Base-by-base conservation (phyloP, 1,140 invertebrate species). In the Phocides pigmalion region DNA sequence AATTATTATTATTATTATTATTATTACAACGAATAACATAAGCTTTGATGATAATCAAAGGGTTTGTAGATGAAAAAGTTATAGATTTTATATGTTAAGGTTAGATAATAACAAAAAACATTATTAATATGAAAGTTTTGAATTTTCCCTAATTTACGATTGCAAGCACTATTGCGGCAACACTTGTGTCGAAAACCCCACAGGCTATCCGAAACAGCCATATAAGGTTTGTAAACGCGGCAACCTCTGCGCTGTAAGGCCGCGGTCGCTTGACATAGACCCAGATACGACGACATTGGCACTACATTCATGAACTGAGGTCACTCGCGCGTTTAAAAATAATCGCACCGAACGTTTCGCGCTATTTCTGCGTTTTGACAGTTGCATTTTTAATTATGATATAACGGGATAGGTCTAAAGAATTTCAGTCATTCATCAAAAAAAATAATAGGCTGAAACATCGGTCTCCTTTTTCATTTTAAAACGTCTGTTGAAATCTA, bases 271-370 rank as follows among this genome's bases (percentile, higher is more conserved):
- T 86, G 87, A 89, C 87, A 90, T 85, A 90, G 87, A 90, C 87
- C 87, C 79, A 90, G 82, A 77, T 90, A 81, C 72, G 53, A 72
- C 77, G 87, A 88, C 87, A 90, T 90, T 90, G 87, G 86, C 84
- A 90, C 88, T 90, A 90, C 86, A 90, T 90, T 90, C 86, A 87
- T 78, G 75, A 79, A 76, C 82, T 81, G 77, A 90, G 88, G 88
- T 87, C 87, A 82, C 66, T 79, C 76, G 84, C 80, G 81, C 74
- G 79, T 88, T 84, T 89, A 89, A 90, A 90, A 84, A 89, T 89
- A 90, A 83, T 76, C 78, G 72, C 64, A 65, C 59, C 65, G 49
- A 63, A 69, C 58, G 42, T 47, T 44, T 62, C 68, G 68, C 66
- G 68, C 67, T 74, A 73, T 71, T 72, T 70, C 67, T 72, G 71